A percentile compares a stretch with the other conserved stretches of the same genome.
Conservation (phyloP, 1,140 invertebrate genomes). For the Alviniconcha marisindica region DNA sequence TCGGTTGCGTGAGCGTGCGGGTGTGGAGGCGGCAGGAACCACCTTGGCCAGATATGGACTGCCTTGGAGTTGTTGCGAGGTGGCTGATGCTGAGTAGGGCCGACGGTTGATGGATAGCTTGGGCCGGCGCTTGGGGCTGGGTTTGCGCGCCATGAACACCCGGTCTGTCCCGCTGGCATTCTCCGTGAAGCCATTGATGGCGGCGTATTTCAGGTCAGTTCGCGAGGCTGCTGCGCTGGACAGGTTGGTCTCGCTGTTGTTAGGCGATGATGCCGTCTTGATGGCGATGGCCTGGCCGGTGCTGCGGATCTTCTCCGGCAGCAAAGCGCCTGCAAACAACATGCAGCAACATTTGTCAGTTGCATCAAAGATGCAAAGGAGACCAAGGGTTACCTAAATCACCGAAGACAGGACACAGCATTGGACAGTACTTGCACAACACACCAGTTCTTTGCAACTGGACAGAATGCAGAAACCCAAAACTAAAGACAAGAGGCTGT, state of each 20-base stretch:
- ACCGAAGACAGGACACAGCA: no score
- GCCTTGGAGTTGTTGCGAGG: slow-evolving; percentile 54
- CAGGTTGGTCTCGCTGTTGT: slow-evolving; percentile 33
- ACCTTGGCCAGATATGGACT: slow-evolving; percentile 67
- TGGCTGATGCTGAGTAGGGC: slow-evolving; percentile 66
- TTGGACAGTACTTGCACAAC: no score
- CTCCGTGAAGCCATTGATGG: slow-evolving; percentile 47
- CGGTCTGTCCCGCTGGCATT: slow-evolving; percentile 46
- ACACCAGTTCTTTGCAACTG: no score
- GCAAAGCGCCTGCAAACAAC: slow-evolving; percentile 16
- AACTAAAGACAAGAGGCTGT: no score
- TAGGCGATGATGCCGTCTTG: background rate
- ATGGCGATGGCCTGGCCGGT: background rate
- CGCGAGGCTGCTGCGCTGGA: background rate
- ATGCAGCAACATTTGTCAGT: no score
- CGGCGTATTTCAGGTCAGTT: slow-evolving; percentile 39
- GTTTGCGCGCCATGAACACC: slow-evolving; percentile 55
- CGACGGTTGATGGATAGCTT: slow-evolving; percentile 63
- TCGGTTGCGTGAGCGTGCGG: slow-evolving; percentile 29
- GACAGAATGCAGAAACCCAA: no score
- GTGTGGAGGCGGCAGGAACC: slow-evolving; percentile 48
- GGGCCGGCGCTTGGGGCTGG: slow-evolving; percentile 54
- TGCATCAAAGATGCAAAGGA: no score
- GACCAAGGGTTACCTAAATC: no score
- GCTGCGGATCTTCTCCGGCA: slow-evolving; percentile 24